These are phyloP conservation scores for Acanthurus lineatus DNA, from an alignment of 2,797 vertebrate genomes.

Conservation along the genomic window DNA sequence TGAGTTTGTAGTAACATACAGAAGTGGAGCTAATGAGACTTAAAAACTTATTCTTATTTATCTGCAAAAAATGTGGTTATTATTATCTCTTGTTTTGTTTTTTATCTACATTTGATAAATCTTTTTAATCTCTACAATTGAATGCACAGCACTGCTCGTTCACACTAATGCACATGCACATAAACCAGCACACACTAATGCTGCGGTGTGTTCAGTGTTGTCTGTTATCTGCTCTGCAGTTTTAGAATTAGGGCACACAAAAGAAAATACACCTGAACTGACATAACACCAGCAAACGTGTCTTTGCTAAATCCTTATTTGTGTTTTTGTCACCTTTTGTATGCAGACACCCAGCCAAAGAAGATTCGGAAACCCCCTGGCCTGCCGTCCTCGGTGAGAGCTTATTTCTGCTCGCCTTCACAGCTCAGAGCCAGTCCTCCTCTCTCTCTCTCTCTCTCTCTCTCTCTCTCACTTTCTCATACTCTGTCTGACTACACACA, in stretches of 20 bases:
- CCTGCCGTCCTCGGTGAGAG: slow-evolving; percentile 97
- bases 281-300: slow-evolving; percentile 25
- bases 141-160: slow-evolving; percentile 26
- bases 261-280: slow-evolving; percentile 36
- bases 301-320: slow-evolving; percentile 39
- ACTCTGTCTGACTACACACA: slow-evolving; percentile 28
- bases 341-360: slow-evolving; percentile 93
- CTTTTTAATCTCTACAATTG: neutral
- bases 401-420: slow-evolving; percentile 75
- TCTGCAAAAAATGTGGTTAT: neutral
- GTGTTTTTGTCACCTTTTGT: slow-evolving; percentile 53
- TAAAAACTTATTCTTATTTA: neutral
- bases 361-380: slow-evolving; percentile 99
- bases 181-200: slow-evolving; percentile 15
- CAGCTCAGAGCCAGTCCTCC: slow-evolving; percentile 62
- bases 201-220: slow-evolving; percentile 7
- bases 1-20: neutral
- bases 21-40: neutral
- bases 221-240: slow-evolving; percentile 6
- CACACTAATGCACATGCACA: slow-evolving; percentile 9
- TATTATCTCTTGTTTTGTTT: neutral
- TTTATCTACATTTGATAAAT: neutral
- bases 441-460: slow-evolving; percentile 25
- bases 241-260: slow-evolving; percentile 17
- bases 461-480: slow-evolving; percentile 23